Evolutionary conservation across 2,113 vertebrate genomes (phyloP), one percentile per base, ranked within the genome.

Genomic region (Clarias macrocephalus): DNA sequence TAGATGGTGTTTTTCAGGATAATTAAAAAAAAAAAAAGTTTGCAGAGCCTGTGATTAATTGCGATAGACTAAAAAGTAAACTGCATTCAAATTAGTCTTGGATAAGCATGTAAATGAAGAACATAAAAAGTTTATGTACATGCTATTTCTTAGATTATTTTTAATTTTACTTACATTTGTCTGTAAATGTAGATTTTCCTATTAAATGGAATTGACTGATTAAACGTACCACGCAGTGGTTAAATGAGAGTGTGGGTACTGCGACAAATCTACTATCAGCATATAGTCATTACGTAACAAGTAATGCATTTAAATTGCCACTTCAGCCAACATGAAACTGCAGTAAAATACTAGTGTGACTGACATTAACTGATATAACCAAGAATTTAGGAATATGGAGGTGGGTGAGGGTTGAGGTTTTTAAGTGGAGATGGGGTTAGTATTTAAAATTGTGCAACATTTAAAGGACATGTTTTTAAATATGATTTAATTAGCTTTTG

Each of bases 21-120:
- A 76, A 81, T 85, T 37, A 37, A 52, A 85, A 57, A 33, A 83
- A 77, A 62, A 23, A 37, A 23, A 42, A 42, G 82, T 59, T 90
- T 84, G 52, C 60, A 77, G 68, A 87, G 81, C 65, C 66, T 60
- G 59, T 86, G 84, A 81, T 88, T 68, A 79, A 68, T 76, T 84
- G 88, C 84, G 62, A 86, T 84, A 57, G 63, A 84, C 15, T 60
- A 63, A 33, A 88, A 85, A 5, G 75, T n/a, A 86, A 80, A 63
- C 56, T 57, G 28, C 52, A 83, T 80, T 86, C 72, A 66, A 62
- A 42, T 65, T 83, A 85, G 63, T 62, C 62, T 86, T 60, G 80
- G n/a, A 60, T 82, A 83, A 65, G 30, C 16, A 68, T 63, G 59
- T 86, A 42, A 65, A 62, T 80, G 59, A 68, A 59, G 48, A 75